These are phyloP conservation scores for Agrochola lychnidis DNA, from an alignment of 2,888 invertebrate species.

Conservation along the genomic window DNA sequence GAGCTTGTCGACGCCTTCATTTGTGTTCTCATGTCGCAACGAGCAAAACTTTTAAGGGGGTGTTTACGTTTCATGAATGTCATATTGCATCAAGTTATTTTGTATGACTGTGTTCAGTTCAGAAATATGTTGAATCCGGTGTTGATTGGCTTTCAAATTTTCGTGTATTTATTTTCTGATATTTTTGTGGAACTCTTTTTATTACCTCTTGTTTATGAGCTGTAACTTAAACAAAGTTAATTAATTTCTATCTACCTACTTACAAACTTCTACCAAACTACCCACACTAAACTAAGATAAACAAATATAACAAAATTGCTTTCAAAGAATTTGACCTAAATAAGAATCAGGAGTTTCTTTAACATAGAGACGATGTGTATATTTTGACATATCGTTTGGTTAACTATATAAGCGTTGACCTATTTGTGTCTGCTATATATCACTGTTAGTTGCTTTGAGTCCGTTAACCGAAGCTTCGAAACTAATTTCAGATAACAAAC, in stretches of 20 bases:
- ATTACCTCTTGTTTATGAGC: not conserved
- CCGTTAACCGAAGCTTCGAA: conserved; percentile 42
- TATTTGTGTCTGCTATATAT: conserved; percentile 41
- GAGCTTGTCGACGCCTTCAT: conserved; percentile 4
- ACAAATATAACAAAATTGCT: conserved; percentile 47
- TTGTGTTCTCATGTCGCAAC: conserved; percentile 22
- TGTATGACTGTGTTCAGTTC: not conserved
- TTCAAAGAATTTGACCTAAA: conserved; percentile 45
- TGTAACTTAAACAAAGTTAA: not conserved
- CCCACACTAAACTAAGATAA: conserved; percentile 18
- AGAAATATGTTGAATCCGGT: not conserved
- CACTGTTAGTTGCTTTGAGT: conserved; percentile 35
- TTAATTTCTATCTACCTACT: conserved; percentile 16
- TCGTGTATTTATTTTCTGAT: not conserved
- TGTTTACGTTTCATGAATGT: conserved; percentile 9
- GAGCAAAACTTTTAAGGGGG: conserved; percentile 19
- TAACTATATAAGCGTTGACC: conserved; percentile 47
- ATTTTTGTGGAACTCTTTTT: not conserved
- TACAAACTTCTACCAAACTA: conserved; percentile 22
- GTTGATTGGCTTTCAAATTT: conserved; percentile 13
- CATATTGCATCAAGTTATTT: conserved; percentile 14
- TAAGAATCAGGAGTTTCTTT: conserved; percentile 35
- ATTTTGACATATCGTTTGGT: conserved; percentile 40
- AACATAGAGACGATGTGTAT: conserved; percentile 21
- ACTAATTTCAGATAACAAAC: conserved; percentile 46